Conservation (phyloP, 2,888 invertebrate genomes). For the Rotaria socialis region DNA sequence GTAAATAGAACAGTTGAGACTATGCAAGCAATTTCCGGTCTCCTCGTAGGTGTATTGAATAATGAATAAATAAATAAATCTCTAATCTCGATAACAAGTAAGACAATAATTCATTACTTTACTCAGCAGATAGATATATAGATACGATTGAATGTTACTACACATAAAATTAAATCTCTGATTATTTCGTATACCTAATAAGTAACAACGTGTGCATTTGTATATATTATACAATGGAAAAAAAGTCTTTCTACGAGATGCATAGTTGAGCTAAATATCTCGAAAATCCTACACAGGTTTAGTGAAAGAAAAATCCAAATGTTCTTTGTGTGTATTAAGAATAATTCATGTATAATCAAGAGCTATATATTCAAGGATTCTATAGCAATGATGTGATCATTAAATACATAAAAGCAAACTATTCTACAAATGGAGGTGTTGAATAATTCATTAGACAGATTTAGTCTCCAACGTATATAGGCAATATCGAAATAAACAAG, state of each 20-base stretch:
- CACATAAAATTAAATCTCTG: too few species aligned
- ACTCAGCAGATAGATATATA: neutral
- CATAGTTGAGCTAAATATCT: neutral
- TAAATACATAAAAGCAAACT: neutral
- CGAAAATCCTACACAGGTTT: neutral
- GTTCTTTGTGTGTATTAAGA: neutral
- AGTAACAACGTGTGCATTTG: neutral
- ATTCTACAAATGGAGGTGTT: too few species aligned
- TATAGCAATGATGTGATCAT: neutral
- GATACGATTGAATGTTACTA: neutral
- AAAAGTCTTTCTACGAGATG: neutral
- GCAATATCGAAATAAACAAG: too few species aligned
- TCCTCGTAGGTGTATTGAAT: conserved; percentile 18
- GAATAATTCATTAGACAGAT: too few species aligned
- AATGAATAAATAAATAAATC: neutral
- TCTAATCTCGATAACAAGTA: neutral
- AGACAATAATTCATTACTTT: neutral
- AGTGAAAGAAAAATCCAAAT: too few species aligned
- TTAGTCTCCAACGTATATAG: too few species aligned
- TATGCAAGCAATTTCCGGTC: conserved; percentile 8
- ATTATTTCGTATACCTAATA: too few species aligned
- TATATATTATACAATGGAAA: too few species aligned
- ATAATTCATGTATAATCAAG: neutral
- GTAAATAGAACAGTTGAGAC: neutral
- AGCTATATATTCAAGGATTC: too few species aligned